These are phyloP conservation scores for Melanotaenia parkinsoni DNA, from an alignment of 2,797 vertebrate genomes.

Conservation along the genomic window DNA sequence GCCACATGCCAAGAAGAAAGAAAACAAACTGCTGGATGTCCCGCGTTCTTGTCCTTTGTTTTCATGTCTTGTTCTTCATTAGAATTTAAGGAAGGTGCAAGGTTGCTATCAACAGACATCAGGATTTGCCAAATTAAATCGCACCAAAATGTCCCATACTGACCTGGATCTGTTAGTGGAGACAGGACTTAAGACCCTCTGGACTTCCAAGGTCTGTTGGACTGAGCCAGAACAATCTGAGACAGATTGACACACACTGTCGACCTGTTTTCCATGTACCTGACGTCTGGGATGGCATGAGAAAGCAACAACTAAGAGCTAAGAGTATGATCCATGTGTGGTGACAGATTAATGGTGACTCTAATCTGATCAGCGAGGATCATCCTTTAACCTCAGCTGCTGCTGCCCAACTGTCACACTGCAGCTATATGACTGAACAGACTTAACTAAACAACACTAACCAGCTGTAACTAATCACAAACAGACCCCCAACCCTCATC, in stretches of 20 bases:
- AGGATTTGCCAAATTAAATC: too few species aligned
- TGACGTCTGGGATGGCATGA: not conserved
- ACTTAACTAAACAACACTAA: not conserved
- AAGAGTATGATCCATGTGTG: constrained; percentile 18
- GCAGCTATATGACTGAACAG: not conserved
- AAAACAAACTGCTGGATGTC: too few species aligned
- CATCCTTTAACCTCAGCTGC: constrained; percentile 36
- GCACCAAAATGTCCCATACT: too few species aligned
- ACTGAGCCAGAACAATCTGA: not conserved
- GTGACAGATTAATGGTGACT: constrained; percentile 39
- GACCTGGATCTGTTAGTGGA: too few species aligned
- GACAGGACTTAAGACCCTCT: too few species aligned
- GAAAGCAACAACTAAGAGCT: not conserved
- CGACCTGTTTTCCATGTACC: not conserved
- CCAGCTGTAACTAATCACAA: not conserved
- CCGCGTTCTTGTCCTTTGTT: too few species aligned
- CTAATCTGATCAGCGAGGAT: constrained; percentile 54
- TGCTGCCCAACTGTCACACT: constrained; percentile 51
- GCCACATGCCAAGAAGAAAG: too few species aligned
- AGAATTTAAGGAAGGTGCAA: too few species aligned
- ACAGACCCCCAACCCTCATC: not conserved
- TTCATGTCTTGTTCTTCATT: too few species aligned
- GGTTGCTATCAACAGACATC: too few species aligned
- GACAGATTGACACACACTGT: too few species aligned
- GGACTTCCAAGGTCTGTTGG: not conserved